Evolutionary conservation across 2,113 vertebrate genomes (phyloP), one percentile per base, ranked within the genome.

Genomic region (Passer domesticus): DNA sequence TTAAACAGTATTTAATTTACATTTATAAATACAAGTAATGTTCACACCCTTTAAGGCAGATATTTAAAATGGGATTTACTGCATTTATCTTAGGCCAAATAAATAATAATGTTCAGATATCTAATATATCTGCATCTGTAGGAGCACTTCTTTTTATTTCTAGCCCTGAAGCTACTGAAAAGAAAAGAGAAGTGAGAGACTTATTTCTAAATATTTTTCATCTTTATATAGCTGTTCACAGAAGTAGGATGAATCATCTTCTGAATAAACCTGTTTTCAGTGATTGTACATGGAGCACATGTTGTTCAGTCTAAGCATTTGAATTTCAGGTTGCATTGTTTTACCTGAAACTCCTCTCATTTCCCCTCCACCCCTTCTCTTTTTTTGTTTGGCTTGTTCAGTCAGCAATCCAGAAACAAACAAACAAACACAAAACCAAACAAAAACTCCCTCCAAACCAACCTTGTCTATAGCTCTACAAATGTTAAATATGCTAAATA

Each of bases 281-380:
- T 75, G 25, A 50, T 62, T 84, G 53, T 41, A 66, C n/a, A 68
- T 15, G 22, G 17, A 68, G 30, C 41, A 64, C 21, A n/a, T 8
- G 7, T n/a, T 89, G 8, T n/a, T 91, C 50, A 66, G 58, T 22
- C 33, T 82, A 74, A 93, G 13, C 23, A 64, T 55, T 60, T 68
- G 22, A 60, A 24, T 59, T 52, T 84, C 66, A 63, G 17, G 17
- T 82, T 82, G 7, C n/a, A 56, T 35, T 91, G n/a, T 87, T 81
- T 53, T 39, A 81, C 35, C 37, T 75, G 47, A 87, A 91, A 50
- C 3, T 0, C 4, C 6, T 43, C 17, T 10, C 1, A 0, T 23
- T 15, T 13, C 12, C 4, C 7, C 13, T n/a, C 35, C 1, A 0
- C 9, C 11, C 7, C 7, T 59, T 20, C 13, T 19, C 11, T 28